phyloP scores from a whole-genome alignment of 2,888 invertebrate genomes.

The Drosophila birchii region DNA sequence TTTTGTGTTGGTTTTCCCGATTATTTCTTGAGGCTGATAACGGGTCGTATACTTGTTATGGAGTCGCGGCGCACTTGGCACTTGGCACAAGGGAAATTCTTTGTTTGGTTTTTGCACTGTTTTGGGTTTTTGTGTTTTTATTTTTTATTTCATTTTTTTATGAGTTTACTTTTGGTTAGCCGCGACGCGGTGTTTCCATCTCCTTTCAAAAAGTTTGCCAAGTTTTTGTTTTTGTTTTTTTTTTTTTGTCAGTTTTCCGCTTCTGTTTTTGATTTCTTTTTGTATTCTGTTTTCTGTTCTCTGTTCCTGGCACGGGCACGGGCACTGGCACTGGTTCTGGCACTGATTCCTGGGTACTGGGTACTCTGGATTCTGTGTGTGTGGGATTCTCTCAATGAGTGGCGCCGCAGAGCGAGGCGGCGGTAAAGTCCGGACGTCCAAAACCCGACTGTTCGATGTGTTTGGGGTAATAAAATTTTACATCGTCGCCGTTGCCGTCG shows the following conservation, averaged over 20 bases:
- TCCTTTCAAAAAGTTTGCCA: conserved; percentile 14
- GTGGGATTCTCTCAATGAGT: conserved; percentile 45
- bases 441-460: conserved; percentile 81
- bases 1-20: not conserved
- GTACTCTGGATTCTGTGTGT: conserved; percentile 18
- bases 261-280: not conserved
- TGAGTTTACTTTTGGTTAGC: not conserved
- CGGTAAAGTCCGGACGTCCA: conserved; percentile 79
- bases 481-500: conserved; percentile 59
- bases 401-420: conserved; percentile 68
- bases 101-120: conserved; percentile 14
- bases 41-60: conserved; percentile 30
- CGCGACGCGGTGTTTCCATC: conserved; percentile 5
- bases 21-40: not conserved
- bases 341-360: not conserved
- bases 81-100: conserved; percentile 9
- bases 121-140: conserved; percentile 7
- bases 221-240: not conserved
- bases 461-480: conserved; percentile 82
- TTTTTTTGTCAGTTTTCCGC: not conserved
- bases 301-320: conserved; percentile 5
- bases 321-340: conserved; percentile 1
- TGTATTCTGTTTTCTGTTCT: not conserved
- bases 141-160: not conserved
- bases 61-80: conserved; percentile 20